Evolutionary conservation across 2,888 invertebrate species (phyloP), one percentile per base, ranked within the genome.

Genomic region (Chaitophorus viminalis): DNA sequence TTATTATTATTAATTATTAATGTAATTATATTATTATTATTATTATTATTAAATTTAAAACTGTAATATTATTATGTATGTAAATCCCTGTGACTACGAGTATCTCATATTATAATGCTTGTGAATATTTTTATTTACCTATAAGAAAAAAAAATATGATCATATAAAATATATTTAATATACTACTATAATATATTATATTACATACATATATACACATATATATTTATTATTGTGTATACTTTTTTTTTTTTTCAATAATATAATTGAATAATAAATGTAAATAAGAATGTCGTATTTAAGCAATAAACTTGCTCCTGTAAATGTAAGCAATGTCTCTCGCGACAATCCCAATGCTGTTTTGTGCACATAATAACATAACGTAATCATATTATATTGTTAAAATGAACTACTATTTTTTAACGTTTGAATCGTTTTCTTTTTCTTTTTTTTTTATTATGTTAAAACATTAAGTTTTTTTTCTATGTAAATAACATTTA

Each of bases 241-340:
- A n/a, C 25, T 76, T 74, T 82, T 82, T 82, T 74, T 60, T 60
- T 36, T 82, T 82, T 74, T 74, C 74, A 60, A 83, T 74, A 74
- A 84, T 77, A 68, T 77, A 31, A 68, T 76, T 29, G 39, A 31
- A 65, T 65, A 36, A 72, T 70, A 31, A 68, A 39, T 85, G 84
- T 85, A 85, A 52, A 77, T 77, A 87, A 81, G 31, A 79, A 74
- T 54, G 54, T 87, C 79, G 75, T 87, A 87, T 87, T 81, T 74
- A 87, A 87, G 87, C 87, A 87, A 87, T 87, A 87, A 87, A 72
- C 39, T 87, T 87, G 87, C 79, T 87, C 79, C 60, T 74, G 74
- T 87, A 79, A 81, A 87, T 87, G 74, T 87, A 87, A 87, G 87
- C 87, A 87, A 87, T 87, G 87, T 87, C 79, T 74, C 52, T 74